A percentile compares a stretch with the other conserved stretches of the same genome.
Conservation (phyloP, 2,888 invertebrate species). For the Nineta flava region DNA sequence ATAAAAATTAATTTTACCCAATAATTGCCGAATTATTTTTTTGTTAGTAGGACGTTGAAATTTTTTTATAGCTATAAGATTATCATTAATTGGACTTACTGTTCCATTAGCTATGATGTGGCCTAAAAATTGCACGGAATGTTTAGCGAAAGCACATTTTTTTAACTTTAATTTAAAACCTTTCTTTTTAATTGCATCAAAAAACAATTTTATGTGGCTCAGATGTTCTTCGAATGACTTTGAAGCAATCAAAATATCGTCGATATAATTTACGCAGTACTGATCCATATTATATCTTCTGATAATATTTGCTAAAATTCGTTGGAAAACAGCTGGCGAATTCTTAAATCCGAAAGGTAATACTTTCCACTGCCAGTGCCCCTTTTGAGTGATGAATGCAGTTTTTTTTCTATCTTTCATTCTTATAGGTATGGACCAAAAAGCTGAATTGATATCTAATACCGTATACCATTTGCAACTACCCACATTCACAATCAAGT, state of each 20-base stretch:
- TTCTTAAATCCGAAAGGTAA: not conserved
- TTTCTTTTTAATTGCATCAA: not conserved
- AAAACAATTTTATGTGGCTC: not conserved
- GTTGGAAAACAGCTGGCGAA: not conserved
- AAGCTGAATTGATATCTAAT: constrained; percentile 16
- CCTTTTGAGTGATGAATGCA: not conserved
- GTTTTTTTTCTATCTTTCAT: not conserved
- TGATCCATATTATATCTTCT: not conserved
- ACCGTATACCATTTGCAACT: constrained; percentile 12
- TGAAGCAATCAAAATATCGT: not conserved
- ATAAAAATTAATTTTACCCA: not conserved
- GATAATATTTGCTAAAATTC: not conserved
- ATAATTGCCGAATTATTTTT: not conserved
- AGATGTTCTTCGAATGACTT: not conserved
- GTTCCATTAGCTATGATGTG: too few relatives aligned
- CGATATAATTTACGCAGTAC: not conserved
- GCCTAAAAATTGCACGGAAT: not conserved
- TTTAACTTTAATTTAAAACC: too few relatives aligned
- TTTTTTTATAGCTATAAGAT: too few relatives aligned
- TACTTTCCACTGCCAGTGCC: too few relatives aligned
- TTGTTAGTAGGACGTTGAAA: not conserved
- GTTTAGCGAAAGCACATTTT: not conserved
- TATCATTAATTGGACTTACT: not conserved
- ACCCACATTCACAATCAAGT: constrained; percentile 11
- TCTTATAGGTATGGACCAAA: constrained; percentile 11